Conservation (phyloP, 2,113 vertebrate genomes). For the Formicarius rufipectus region DNA sequence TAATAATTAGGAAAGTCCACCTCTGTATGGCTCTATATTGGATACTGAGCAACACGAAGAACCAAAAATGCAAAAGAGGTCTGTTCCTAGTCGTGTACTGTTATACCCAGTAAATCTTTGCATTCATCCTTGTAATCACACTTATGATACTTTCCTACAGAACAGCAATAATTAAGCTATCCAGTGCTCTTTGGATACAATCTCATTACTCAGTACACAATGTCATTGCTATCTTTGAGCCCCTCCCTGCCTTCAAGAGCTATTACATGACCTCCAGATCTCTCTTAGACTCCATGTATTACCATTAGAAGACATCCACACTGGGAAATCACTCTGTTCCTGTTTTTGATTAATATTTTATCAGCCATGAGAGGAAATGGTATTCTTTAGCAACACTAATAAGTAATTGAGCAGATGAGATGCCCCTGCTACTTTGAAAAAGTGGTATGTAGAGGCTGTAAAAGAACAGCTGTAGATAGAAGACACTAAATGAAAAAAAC, state of each 20-base stretch:
- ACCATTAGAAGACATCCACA: slow-evolving; percentile 89
- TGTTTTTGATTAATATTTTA: slow-evolving; percentile 98
- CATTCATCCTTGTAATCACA: neutral
- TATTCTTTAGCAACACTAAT: slow-evolving; percentile 91
- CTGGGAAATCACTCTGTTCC: slow-evolving; percentile 88
- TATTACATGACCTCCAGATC: slow-evolving; percentile 87
- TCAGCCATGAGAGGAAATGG: slow-evolving; percentile 89
- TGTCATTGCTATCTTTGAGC: slow-evolving; percentile 75
- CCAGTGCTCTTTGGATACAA: neutral
- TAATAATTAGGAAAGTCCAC: neutral
- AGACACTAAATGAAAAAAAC: slow-evolving; percentile 2
- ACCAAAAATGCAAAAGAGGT: neutral
- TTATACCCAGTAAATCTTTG: neutral
- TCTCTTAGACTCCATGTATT: slow-evolving; percentile 80
- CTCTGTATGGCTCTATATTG: accelerated
- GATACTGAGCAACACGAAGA: neutral
- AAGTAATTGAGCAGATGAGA: slow-evolving; percentile 86
- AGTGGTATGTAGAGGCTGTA: slow-evolving; percentile 27
- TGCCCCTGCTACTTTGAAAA: slow-evolving; percentile 63
- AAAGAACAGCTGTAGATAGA: slow-evolving; percentile 4
- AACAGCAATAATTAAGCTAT: neutral
- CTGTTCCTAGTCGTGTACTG: neutral
- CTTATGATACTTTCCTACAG: neutral
- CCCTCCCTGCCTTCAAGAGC: slow-evolving; percentile 79
- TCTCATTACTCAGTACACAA: slow-evolving; percentile 63